Percentiles rank a stretch among this genome's conserved stretches.
Evolutionary conservation across 92 coral and sea anemone genomes (phyloP).

Genomic region (Porites divaricata): DNA sequence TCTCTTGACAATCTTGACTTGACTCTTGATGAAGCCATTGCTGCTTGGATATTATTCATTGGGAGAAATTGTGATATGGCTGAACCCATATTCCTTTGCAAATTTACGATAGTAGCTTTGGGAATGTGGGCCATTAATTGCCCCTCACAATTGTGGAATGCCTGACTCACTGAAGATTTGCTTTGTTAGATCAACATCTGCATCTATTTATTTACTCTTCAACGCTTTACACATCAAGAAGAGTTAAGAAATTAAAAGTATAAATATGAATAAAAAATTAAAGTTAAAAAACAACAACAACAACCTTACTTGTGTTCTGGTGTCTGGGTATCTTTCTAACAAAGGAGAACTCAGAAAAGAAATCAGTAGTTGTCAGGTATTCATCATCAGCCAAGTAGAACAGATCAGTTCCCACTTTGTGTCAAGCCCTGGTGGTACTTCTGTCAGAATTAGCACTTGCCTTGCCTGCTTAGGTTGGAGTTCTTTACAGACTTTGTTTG

Average conservation of each 20-base stretch:
- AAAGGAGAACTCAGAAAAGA: constrained; percentile 59
- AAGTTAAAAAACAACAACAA: too few relatives aligned
- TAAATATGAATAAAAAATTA: too few relatives aligned
- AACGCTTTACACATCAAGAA: too few relatives aligned
- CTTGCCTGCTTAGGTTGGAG: constrained; percentile 42
- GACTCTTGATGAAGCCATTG: not conserved
- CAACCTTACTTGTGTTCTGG: constrained; percentile 60
- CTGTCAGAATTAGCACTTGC: constrained; percentile 64
- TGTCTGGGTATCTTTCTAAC: constrained; percentile 68
- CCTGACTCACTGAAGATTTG: constrained; percentile 70
- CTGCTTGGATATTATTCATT: constrained; percentile 6
- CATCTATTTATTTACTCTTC: too few relatives aligned
- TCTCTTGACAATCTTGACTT: not conserved
- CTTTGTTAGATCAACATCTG: constrained; percentile 51
- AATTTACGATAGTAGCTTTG: constrained; percentile 47
- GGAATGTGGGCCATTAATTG: constrained; percentile 70
- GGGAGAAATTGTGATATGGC: constrained; percentile 65
- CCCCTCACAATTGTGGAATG: constrained; percentile 52
- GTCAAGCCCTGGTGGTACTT: constrained; percentile 71
- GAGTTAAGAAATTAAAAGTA: too few relatives aligned
- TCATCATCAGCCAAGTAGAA: constrained; percentile 48
- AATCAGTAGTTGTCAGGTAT: constrained; percentile 48
- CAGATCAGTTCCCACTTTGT: constrained; percentile 50
- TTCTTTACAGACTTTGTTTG: constrained; percentile 49
- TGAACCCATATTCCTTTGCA: constrained; percentile 59